phyloP scores from a whole-genome alignment of 2,888 invertebrate species.

The Acleris emargana region DNA sequence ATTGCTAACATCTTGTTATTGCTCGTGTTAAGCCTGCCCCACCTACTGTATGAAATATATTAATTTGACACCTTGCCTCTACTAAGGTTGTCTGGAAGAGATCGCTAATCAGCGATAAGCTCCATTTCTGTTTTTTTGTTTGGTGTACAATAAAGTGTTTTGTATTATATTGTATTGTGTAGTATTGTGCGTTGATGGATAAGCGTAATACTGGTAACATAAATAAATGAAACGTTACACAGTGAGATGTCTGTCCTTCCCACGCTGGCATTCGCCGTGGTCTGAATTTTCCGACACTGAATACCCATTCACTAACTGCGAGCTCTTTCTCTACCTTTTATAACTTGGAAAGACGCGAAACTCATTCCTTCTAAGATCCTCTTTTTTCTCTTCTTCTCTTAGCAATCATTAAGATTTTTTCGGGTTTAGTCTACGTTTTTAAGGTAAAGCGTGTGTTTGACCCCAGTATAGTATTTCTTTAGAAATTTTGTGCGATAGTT shows the following conservation, averaged over 20 bases:
- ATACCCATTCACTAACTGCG: constrained; percentile 80
- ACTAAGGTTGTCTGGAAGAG: no score
- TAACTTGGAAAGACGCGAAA: constrained; percentile 73
- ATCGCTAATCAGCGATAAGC: no score
- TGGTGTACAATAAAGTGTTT: no score
- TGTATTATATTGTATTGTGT: no score
- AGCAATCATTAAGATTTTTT: constrained; percentile 66
- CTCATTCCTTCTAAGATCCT: constrained; percentile 73
- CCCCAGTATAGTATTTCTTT: constrained; percentile 11
- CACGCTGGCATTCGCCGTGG: constrained; percentile 58
- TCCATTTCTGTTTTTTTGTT: no score
- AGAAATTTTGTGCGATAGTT: constrained; percentile 13
- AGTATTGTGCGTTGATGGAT: no score
- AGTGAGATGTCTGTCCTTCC: constrained; percentile 10
- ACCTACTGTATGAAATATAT: no score
- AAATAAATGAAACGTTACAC: not conserved
- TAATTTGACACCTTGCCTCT: no score
- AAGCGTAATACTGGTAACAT: not conserved
- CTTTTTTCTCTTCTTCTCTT: constrained; percentile 61
- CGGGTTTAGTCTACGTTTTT: constrained; percentile 41
- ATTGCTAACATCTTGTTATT: no score
- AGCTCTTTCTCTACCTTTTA: constrained; percentile 75
- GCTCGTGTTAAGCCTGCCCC: no score
- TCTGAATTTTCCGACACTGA: constrained; percentile 74
- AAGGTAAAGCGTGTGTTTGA: constrained; percentile 22